These are phyloP conservation scores for Malthinus seriepunctatus DNA, from an alignment of 2,888 invertebrate genomes.

Conservation along the genomic window DNA sequence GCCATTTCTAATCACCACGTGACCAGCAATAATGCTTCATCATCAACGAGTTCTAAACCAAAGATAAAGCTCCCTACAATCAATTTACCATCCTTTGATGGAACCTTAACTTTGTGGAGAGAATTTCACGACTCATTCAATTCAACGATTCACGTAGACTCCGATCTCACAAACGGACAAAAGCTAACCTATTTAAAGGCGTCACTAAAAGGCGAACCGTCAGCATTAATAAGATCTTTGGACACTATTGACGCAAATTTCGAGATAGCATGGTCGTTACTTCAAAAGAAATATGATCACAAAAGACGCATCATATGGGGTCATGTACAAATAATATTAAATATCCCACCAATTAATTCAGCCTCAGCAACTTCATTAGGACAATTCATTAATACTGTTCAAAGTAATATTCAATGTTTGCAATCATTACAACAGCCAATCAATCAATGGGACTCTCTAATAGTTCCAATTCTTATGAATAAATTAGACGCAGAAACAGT, in stretches of 20 bases:
- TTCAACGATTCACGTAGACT: neutral
- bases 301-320: neutral
- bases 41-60: too few relatives aligned
- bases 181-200: neutral
- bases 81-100: neutral
- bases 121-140: neutral
- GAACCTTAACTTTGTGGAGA: neutral
- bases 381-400: neutral
- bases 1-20: too few relatives aligned
- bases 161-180: neutral
- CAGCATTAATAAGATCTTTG: neutral
- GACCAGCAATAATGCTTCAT: too few relatives aligned
- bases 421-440: neutral
- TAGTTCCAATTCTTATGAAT: neutral
- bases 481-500: neutral
- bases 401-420: neutral
- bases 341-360: neutral
- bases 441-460: neutral
- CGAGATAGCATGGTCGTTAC: neutral
- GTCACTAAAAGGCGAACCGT: neutral
- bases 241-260: neutral
- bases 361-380: neutral
- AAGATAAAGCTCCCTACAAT: neutral
- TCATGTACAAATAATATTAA: neutral
- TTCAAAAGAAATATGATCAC: neutral